phyloP scores from a whole-genome alignment of 2,797 vertebrate species.

The Glyptemys insculpta region DNA sequence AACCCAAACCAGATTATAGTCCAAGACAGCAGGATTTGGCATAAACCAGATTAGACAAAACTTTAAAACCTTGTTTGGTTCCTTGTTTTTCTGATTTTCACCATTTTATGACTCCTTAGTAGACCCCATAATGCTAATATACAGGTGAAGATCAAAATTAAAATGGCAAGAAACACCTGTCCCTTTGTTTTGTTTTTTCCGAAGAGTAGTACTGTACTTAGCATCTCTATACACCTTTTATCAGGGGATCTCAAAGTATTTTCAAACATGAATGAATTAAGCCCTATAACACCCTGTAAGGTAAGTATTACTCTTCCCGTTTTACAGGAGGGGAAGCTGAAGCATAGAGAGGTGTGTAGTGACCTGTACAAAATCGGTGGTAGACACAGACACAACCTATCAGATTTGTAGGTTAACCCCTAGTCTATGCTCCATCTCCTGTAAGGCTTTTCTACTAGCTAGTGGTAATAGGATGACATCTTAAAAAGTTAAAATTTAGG shows the following conservation, averaged over 20 bases:
- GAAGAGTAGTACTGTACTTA: neutral
- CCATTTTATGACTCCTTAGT: fast-evolving
- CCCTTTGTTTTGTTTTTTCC: neutral
- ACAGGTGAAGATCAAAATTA: neutral
- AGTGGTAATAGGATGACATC: neutral
- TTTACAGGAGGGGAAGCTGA: neutral
- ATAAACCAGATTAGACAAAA: neutral
- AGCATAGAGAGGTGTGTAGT: neutral
- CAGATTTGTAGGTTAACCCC: neutral
- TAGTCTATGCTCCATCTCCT: neutral
- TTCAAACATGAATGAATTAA: neutral
- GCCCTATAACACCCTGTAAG: neutral
- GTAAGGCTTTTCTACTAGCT: neutral
- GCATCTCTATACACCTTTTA: neutral
- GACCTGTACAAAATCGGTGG: neutral
- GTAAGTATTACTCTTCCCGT: neutral
- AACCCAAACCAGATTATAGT: neutral
- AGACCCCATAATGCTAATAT: neutral
- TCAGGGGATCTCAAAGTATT: neutral
- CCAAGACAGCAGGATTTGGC: neutral
- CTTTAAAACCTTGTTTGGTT: fast-evolving
- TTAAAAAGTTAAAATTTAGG: neutral
- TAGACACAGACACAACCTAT: neutral
- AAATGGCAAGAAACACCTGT: neutral
- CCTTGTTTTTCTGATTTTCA: neutral